Percentiles rank a stretch among this genome's conserved stretches.
phyloP scores from a whole-genome alignment of 2,113 vertebrate genomes.

The Gnathonemus echidnorhynchus region DNA sequence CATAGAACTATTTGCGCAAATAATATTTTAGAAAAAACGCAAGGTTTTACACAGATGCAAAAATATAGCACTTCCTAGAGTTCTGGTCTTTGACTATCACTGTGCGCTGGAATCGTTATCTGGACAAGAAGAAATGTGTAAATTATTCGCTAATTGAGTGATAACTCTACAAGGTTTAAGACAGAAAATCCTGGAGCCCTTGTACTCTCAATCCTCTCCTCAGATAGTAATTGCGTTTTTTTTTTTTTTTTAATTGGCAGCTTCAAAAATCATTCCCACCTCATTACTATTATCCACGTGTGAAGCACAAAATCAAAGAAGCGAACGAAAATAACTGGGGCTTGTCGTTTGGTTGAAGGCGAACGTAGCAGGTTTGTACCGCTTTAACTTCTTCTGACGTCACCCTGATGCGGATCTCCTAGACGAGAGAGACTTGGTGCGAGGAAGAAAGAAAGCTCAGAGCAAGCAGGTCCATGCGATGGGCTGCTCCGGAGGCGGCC shows the following conservation, averaged over 20 bases:
- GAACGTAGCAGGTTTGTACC: conserved; percentile 22
- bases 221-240: not conserved
- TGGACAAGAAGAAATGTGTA: not conserved
- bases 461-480: conserved; percentile 12
- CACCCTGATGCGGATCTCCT: conserved; percentile 40
- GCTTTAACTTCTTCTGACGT: conserved; percentile 42
- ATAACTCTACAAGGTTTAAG: not conserved
- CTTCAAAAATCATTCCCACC: not conserved
- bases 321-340: not conserved
- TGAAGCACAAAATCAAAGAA: not conserved
- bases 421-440: not conserved
- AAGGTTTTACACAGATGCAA: not conserved
- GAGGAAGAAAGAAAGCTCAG: conserved; percentile 33
- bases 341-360: not conserved
- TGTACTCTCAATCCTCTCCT: not conserved
- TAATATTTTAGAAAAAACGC: not conserved
- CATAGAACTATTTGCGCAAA: not conserved
- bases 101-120: not conserved
- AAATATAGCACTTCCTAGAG: not conserved
- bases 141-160: not conserved
- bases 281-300: not conserved
- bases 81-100: not conserved
- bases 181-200: not conserved
- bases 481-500: not conserved
- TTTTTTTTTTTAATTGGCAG: not conserved